phyloP scores from a whole-genome alignment of 2,797 vertebrate genomes.

The Diglossa cyanea region DNA sequence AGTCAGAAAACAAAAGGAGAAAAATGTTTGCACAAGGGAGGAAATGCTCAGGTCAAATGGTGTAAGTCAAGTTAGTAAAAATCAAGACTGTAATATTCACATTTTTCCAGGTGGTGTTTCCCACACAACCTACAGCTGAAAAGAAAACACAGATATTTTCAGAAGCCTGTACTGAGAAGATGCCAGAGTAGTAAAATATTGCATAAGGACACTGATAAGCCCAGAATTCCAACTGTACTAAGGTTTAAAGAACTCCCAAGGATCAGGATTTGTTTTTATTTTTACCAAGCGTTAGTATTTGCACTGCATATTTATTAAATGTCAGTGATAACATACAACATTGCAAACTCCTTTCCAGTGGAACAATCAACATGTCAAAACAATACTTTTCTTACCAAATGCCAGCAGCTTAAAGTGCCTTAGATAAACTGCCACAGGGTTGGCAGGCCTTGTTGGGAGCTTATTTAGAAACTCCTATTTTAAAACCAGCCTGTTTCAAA shows the following conservation, averaged over 20 bases:
- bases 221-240: background rate
- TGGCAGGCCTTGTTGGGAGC: background rate
- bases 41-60: background rate
- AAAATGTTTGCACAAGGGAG: background rate
- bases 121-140: background rate
- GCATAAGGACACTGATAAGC: background rate
- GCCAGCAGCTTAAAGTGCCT: background rate
- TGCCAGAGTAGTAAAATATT: background rate
- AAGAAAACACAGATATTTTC: background rate
- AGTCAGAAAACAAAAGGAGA: background rate
- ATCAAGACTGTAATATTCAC: background rate
- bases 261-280: background rate
- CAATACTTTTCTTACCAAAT: background rate
- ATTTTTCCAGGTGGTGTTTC: background rate
- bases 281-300: background rate
- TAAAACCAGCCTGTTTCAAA: background rate
- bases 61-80: background rate
- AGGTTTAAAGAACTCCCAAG: background rate
- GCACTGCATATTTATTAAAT: background rate
- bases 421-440: background rate
- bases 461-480: background rate
- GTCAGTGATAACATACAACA: background rate
- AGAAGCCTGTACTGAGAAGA: background rate
- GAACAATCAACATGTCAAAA: background rate
- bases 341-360: background rate